These are phyloP conservation scores for Drosophila nigricruria DNA, from an alignment of 2,888 invertebrate genomes.

Conservation along the genomic window DNA sequence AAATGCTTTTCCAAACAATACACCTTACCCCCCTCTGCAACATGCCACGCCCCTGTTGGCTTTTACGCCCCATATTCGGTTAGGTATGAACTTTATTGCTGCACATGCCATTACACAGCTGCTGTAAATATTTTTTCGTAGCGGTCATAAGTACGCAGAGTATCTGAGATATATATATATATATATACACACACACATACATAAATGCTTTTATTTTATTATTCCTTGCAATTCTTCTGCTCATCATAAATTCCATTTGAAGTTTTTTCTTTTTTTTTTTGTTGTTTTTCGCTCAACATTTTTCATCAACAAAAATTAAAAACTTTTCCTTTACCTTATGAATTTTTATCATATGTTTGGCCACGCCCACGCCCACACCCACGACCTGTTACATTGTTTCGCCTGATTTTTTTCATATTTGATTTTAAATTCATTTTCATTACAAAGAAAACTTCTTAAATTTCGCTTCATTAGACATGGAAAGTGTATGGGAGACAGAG, in stretches of 20 bases:
- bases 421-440: slow-evolving; percentile 45
- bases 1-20: slow-evolving; percentile 52
- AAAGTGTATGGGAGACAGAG: background rate
- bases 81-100: slow-evolving; percentile 59
- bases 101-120: slow-evolving; percentile 60
- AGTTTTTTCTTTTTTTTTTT: slow-evolving; percentile 20
- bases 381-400: background rate
- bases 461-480: slow-evolving; percentile 6
- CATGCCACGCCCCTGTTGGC: slow-evolving; percentile 14
- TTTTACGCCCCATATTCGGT: slow-evolving; percentile 35
- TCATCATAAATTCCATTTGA: slow-evolving; percentile 51
- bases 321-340: slow-evolving; percentile 19
- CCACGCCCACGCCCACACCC: slow-evolving; percentile 3
- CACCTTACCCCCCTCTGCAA: background rate
- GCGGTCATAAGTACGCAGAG: slow-evolving; percentile 54
- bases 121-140: slow-evolving; percentile 59
- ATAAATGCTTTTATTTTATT: slow-evolving; percentile 27
- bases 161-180: slow-evolving; percentile 29
- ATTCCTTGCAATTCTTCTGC: slow-evolving; percentile 28
- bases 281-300: slow-evolving; percentile 12
- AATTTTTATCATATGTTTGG: slow-evolving; percentile 27
- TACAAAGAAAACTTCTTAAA: slow-evolving; percentile 32
- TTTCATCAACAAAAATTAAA: slow-evolving; percentile 18
- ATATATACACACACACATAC: slow-evolving; percentile 15
- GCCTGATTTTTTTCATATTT: slow-evolving; percentile 32